phyloP scores from a whole-genome alignment of 1,140 invertebrate genomes.

The Drosophila trapezifrons region DNA sequence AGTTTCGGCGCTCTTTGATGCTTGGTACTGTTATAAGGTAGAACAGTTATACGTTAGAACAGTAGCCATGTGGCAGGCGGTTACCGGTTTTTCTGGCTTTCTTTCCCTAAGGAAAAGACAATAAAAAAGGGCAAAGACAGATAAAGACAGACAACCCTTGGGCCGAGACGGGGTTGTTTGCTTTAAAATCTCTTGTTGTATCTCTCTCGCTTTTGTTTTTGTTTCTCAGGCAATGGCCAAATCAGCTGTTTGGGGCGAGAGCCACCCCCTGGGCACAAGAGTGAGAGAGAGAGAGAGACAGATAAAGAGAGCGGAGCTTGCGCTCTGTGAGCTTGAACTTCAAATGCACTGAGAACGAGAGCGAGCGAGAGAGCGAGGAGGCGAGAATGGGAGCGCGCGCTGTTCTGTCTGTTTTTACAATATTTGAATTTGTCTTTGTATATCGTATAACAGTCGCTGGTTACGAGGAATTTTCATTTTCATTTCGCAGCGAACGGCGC shows the following conservation, averaged over 20 bases:
- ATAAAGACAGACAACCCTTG: constrained; percentile 42
- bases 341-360: constrained; percentile 64
- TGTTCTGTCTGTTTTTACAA: constrained; percentile 40
- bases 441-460: constrained; percentile 79
- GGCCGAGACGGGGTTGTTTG: constrained; percentile 41
- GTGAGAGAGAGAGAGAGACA: constrained; percentile 20
- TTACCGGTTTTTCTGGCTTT: constrained; percentile 58
- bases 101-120: constrained; percentile 17
- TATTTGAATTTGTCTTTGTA: constrained; percentile 61
- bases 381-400: constrained; percentile 22
- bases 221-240: constrained; percentile 34
- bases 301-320: constrained; percentile 58
- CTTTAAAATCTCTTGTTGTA: constrained; percentile 4
- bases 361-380: constrained; percentile 14
- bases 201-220: constrained; percentile 25
- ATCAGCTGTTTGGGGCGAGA: constrained; percentile 64
- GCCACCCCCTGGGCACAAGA: constrained; percentile 28
- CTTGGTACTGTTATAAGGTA: constrained; percentile 32
- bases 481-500: constrained; percentile 80
- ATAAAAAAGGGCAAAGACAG: constrained; percentile 7
- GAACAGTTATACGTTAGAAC: constrained; percentile 20
- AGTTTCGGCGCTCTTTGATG: constrained; percentile 63
- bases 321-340: constrained; percentile 74
- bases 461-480: constrained; percentile 82
- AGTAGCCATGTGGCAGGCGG: constrained; percentile 46